Evolutionary conservation across 64 coral and sea anemone genomes (phyloP).

Genomic region (Pocillopora verrucosa): DNA sequence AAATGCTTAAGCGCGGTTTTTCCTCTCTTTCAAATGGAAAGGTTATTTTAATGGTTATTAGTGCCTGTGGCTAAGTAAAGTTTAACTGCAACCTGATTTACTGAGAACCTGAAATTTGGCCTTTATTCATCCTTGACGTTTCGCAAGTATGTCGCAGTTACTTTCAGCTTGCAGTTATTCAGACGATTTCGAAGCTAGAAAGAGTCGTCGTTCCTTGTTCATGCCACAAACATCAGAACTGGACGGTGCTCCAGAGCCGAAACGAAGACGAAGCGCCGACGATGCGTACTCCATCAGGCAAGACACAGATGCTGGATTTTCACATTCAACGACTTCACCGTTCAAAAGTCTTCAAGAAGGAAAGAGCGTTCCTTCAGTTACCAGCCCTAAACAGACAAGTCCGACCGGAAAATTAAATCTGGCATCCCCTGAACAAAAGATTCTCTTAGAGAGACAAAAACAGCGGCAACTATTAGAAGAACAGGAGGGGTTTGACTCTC

Average conservation of each 20-base stretch:
- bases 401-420: slow-evolving; percentile 8
- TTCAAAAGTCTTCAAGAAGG: slow-evolving; percentile 36
- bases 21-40: too few relatives aligned
- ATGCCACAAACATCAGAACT: slow-evolving; percentile 3
- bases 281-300: slow-evolving; percentile 28
- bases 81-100: too few relatives aligned
- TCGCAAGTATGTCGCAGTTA: slow-evolving; percentile 86
- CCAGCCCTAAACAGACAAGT: slow-evolving; percentile 5
- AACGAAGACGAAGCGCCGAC: slow-evolving; percentile 52
- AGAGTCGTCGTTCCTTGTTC: slow-evolving; percentile 90
- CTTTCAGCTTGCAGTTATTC: slow-evolving; percentile 70
- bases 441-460: slow-evolving; percentile 81
- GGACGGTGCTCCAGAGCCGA: slow-evolving; percentile 44
- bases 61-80: too few relatives aligned
- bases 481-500: slow-evolving; percentile 69
- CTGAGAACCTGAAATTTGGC: background rate
- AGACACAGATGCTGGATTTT: slow-evolving; percentile 41
- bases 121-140: slow-evolving; percentile 53
- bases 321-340: slow-evolving; percentile 61
- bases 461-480: slow-evolving; percentile 82
- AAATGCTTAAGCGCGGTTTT: too few relatives aligned
- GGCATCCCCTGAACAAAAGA: slow-evolving; percentile 71
- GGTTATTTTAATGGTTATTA: too few relatives aligned
- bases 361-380: background rate
- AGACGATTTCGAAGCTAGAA: slow-evolving; percentile 47